Evolutionary conservation across 2,797 vertebrate species (phyloP).

Genomic region (Carapus acus): DNA sequence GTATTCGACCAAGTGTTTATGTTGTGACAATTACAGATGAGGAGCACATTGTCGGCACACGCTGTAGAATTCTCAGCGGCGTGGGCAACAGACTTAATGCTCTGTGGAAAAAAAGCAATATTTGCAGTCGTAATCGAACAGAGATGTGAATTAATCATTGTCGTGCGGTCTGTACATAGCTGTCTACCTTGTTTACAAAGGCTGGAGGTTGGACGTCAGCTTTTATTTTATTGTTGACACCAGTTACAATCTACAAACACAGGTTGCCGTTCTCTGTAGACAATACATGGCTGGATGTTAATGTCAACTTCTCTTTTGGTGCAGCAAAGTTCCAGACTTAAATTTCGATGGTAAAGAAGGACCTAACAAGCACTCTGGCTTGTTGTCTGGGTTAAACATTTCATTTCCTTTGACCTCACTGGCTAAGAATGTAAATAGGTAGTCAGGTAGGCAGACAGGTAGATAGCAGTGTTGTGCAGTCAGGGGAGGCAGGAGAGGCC

Average conservation of each 20-base stretch:
- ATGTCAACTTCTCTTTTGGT: no score
- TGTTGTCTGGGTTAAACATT: no score
- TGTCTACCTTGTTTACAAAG: background rate
- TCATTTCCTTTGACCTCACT: background rate
- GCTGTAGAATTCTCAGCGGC: background rate
- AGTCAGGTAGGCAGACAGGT: no score
- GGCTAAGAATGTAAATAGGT: no score
- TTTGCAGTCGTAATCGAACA: constrained; percentile 4
- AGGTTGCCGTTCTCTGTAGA: no score
- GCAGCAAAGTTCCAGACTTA: no score
- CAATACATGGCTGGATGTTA: no score
- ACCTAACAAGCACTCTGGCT: no score
- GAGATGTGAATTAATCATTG: constrained; percentile 3
- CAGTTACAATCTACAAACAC: background rate
- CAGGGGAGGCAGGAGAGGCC: no score
- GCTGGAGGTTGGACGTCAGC: background rate
- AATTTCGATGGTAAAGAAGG: no score
- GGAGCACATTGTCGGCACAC: background rate
- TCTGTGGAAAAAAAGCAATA: constrained; percentile 9
- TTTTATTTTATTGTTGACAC: background rate
- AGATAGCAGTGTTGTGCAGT: no score
- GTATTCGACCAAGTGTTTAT: constrained; percentile 20
- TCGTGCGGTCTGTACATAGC: constrained; percentile 7
- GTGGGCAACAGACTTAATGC: constrained; percentile 6
- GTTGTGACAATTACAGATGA: constrained; percentile 16